These are phyloP conservation scores for Machaerirhynchus nigripectus DNA, from an alignment of 2,113 vertebrate species.

Conservation along the genomic window DNA sequence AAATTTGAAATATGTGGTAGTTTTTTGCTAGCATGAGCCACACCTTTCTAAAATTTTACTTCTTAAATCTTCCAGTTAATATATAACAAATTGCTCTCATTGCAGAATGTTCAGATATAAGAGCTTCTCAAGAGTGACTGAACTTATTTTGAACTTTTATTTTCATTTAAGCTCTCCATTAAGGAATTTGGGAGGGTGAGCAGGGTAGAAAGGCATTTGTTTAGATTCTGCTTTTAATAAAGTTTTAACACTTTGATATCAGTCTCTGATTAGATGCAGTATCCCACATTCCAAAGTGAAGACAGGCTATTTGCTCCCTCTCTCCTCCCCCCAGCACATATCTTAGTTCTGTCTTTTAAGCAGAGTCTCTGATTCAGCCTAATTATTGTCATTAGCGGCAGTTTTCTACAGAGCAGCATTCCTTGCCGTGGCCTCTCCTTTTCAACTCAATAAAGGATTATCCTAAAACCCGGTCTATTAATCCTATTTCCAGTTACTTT, in stretches of 20 bases:
- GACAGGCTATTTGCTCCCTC: not conserved
- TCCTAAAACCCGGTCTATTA: not conserved
- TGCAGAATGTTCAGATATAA: constrained; percentile 26
- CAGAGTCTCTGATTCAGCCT: not conserved
- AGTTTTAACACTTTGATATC: constrained; percentile 63
- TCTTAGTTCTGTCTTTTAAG: not conserved
- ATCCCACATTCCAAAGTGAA: not conserved
- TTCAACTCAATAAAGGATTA: not conserved
- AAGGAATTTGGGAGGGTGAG: constrained; percentile 69
- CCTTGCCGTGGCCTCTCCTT: not conserved
- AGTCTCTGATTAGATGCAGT: constrained; percentile 1
- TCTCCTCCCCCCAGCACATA: not conserved
- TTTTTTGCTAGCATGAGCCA: not conserved
- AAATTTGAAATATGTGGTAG: not conserved
- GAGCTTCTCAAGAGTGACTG: constrained; percentile 63
- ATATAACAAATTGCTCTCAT: constrained; percentile 32
- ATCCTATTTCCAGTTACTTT: not conserved
- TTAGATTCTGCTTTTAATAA: constrained; percentile 68
- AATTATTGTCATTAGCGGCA: constrained; percentile 23
- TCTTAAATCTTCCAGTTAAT: constrained; percentile 60
- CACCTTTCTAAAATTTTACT: constrained; percentile 19
- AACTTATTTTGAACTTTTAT: constrained; percentile 77
- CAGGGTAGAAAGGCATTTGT: constrained; percentile 54
- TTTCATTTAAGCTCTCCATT: constrained; percentile 69
- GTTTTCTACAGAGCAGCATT: not conserved